Percentiles rank a stretch among this genome's conserved stretches.
Evolutionary conservation across 2,797 vertebrate species (phyloP).

Genomic region (Epinephelus malabaricus): DNA sequence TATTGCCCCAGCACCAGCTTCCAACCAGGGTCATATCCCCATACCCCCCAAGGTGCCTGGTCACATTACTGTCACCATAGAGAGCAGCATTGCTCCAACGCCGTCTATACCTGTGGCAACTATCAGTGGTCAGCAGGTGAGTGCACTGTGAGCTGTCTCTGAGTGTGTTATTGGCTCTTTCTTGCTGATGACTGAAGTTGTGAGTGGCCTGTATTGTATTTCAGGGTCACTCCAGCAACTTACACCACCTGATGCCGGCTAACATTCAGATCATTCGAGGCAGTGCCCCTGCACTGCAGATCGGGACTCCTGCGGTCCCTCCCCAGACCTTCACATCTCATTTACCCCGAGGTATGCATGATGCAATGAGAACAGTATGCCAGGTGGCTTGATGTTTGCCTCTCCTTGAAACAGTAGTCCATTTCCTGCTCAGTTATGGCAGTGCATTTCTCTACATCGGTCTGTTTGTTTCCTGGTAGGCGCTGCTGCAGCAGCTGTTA

Average conservation of each 20-base stretch:
- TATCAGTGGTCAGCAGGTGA: constrained; percentile 98
- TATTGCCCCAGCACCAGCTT: constrained; percentile 97
- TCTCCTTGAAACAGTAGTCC: background rate
- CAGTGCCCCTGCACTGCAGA: constrained; percentile 91
- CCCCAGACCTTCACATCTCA: constrained; percentile 90
- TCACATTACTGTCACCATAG: constrained; percentile 95
- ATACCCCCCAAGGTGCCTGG: constrained; percentile 93
- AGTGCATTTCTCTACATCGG: background rate
- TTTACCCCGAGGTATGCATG: constrained; percentile 92
- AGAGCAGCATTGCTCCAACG: constrained; percentile 93
- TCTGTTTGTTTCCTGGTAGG: constrained; percentile 79
- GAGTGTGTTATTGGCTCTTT: background rate
- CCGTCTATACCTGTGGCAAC: constrained; percentile 98
- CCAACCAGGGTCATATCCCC: constrained; percentile 89
- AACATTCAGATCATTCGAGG: constrained; percentile 97
- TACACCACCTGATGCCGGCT: constrained; percentile 96
- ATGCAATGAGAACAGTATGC: background rate
- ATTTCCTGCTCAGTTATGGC: background rate
- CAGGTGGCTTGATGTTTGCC: background rate
- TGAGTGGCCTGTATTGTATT: constrained; percentile 39
- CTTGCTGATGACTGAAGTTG: constrained; percentile 18
- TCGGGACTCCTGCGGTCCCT: constrained; percentile 86
- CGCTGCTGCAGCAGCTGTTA: constrained; percentile 96
- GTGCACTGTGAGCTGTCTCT: constrained; percentile 7
- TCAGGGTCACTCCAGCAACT: constrained; percentile 95